Conservation (phyloP, 2,888 invertebrate species). For the Sarcophaga caerulescens region DNA sequence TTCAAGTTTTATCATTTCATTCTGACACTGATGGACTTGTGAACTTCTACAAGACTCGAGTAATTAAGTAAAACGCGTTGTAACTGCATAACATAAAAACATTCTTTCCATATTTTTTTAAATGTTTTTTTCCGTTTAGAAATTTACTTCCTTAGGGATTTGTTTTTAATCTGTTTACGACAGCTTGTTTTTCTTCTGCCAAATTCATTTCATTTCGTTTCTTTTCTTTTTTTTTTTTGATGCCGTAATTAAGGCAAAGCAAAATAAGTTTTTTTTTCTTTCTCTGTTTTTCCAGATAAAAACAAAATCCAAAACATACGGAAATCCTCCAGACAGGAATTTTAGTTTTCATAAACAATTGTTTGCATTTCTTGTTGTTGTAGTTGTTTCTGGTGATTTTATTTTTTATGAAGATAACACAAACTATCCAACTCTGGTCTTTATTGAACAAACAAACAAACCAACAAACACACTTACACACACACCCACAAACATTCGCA, state of each 20-base stretch:
- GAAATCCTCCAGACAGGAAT: not conserved
- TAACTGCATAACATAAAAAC: too few relatives aligned
- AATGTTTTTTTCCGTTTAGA: not conserved
- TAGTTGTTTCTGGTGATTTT: too few relatives aligned
- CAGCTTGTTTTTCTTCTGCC: not conserved
- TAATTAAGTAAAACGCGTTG: too few relatives aligned
- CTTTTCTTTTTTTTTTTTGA: not conserved
- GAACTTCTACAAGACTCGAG: too few relatives aligned
- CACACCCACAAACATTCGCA: slow-evolving; percentile 24
- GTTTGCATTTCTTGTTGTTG: too few relatives aligned
- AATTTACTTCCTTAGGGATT: not conserved
- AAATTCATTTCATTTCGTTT: not conserved
- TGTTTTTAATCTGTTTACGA: slow-evolving; percentile 15
- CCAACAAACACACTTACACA: too few relatives aligned
- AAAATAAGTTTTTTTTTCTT: not conserved
- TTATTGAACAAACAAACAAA: not conserved
- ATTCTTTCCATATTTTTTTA: too few relatives aligned
- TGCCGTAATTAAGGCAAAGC: not conserved
- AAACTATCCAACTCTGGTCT: not conserved
- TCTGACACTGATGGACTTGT: too few relatives aligned
- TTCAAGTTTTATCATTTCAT: too few relatives aligned
- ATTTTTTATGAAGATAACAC: not conserved
- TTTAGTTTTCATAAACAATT: not conserved
- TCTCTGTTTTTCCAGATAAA: not conserved
- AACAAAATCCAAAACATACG: not conserved